Evolutionary conservation across 2,797 vertebrate genomes (phyloP).

Genomic region (Morelia viridis): DNA sequence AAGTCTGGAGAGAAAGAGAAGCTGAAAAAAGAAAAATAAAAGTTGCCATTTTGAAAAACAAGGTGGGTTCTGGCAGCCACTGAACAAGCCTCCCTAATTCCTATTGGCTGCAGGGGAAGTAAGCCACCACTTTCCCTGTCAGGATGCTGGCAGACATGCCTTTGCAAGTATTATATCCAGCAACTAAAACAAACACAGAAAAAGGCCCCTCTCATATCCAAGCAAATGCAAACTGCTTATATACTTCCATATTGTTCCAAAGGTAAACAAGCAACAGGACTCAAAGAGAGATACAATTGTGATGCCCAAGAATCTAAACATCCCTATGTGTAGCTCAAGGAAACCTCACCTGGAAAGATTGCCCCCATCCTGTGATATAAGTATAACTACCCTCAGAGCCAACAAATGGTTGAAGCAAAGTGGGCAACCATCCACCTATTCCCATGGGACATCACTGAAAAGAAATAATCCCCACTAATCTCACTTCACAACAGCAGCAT

Average conservation of each 20-base stretch:
- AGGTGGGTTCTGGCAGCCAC: neutral
- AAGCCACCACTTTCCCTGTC: neutral
- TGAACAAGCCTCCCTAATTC: neutral
- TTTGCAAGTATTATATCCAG: neutral
- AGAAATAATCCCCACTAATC: neutral
- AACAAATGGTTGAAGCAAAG: neutral
- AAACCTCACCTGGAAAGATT: neutral
- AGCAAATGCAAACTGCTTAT: neutral
- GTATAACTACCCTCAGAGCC: neutral
- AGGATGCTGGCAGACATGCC: neutral
- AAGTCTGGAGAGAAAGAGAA: neutral
- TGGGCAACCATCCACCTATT: neutral
- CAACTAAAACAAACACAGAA: neutral
- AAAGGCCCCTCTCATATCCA: neutral
- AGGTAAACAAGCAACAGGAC: neutral
- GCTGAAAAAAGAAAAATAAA: neutral
- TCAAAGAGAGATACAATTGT: neutral
- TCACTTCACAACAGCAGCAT: neutral
- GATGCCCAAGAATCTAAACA: neutral
- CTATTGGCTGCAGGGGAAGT: neutral
- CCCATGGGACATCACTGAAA: neutral
- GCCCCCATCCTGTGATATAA: neutral
- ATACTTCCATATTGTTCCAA: neutral
- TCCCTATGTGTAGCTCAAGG: neutral
- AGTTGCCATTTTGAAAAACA: neutral